Percentiles rank a stretch among this genome's conserved stretches.
phyloP scores from a whole-genome alignment of 2,797 vertebrate genomes.

The Rhadinocentrus ornatus region DNA sequence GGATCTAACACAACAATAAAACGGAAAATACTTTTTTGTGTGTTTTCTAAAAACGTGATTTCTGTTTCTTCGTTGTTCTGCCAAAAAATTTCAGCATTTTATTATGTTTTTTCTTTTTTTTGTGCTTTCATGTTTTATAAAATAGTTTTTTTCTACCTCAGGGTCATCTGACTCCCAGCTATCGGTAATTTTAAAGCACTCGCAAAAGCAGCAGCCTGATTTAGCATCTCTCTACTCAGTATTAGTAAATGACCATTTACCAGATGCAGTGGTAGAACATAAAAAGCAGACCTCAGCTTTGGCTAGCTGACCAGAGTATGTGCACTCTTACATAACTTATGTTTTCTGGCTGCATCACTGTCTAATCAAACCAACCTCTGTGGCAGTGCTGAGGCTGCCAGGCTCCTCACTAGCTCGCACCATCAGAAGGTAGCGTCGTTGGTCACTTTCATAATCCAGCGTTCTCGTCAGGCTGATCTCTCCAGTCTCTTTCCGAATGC shows the following conservation, averaged over 20 bases:
- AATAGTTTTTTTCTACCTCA: background rate
- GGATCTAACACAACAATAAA: too few relatives aligned
- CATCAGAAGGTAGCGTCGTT: conserved; percentile 87
- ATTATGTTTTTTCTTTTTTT: background rate
- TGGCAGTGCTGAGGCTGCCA: conserved; percentile 82
- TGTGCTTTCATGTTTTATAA: background rate
- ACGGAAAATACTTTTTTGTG: too few relatives aligned
- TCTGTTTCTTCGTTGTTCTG: background rate
- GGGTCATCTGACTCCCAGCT: background rate
- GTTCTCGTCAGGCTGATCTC: conserved; percentile 85
- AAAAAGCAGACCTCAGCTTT: conserved; percentile 27
- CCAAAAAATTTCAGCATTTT: too few relatives aligned
- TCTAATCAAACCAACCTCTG: conserved; percentile 81
- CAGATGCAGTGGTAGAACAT: conserved; percentile 29
- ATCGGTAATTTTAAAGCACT: background rate
- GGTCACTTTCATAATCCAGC: conserved; percentile 89
- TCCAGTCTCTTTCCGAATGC: conserved; percentile 83
- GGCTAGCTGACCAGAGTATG: conserved; percentile 10
- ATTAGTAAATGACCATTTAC: conserved; percentile 19
- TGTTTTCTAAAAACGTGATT: too few relatives aligned
- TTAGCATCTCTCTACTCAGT: background rate
- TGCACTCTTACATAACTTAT: conserved; percentile 18
- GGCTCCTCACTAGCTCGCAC: conserved; percentile 85
- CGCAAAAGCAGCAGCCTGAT: background rate
- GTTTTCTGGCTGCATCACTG: conserved; percentile 6